These are phyloP conservation scores for Craterocephalus amniculus DNA, from an alignment of 2,797 vertebrate species.

Conservation along the genomic window DNA sequence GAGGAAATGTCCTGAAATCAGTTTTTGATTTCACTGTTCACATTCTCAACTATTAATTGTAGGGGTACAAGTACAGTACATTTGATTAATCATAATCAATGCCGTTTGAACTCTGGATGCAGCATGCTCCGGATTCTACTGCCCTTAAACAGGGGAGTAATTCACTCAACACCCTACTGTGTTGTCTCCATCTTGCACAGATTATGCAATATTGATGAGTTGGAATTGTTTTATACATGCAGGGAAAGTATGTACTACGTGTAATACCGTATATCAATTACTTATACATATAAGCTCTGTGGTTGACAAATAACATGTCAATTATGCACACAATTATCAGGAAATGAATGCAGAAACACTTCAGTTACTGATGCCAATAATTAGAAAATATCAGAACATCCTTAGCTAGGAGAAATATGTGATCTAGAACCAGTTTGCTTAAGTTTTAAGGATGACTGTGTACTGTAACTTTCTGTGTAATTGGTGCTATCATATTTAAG, in stretches of 20 bases:
- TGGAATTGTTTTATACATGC: not conserved
- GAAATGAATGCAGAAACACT: no score
- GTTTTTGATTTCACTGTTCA: constrained; percentile 61
- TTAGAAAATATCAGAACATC: not conserved
- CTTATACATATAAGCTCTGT: not conserved
- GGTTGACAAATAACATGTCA: not conserved
- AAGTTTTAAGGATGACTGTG: not conserved
- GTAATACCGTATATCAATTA: not conserved
- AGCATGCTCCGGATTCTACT: not conserved
- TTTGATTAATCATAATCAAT: not conserved
- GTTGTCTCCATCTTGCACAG: not conserved
- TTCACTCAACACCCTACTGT: not conserved
- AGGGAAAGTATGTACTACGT: not conserved
- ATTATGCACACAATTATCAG: no score
- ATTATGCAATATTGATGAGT: not conserved
- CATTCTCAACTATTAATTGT: constrained; percentile 1
- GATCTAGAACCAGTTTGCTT: not conserved
- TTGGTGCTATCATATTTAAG: constrained; percentile 4
- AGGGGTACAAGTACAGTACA: no score
- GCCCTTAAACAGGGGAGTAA: no score
- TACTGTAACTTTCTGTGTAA: not conserved
- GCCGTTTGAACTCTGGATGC: not conserved
- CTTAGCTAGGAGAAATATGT: not conserved
- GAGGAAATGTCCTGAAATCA: constrained; percentile 81
- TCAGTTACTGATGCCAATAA: no score